These are phyloP conservation scores for Eretmocerus hayati DNA, from an alignment of 2,888 invertebrate genomes.

Conservation along the genomic window DNA sequence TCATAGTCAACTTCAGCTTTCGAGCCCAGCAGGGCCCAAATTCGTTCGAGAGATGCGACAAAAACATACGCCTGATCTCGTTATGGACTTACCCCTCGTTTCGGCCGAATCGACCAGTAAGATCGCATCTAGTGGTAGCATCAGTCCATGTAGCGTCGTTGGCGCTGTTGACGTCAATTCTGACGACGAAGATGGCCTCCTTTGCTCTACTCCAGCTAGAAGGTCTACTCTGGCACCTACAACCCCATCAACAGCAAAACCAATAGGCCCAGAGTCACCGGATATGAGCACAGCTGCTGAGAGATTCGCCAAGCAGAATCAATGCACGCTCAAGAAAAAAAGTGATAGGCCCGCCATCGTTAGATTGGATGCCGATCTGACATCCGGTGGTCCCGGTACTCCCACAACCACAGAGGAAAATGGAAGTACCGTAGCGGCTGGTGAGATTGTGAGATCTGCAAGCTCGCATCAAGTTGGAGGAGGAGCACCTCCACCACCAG, in stretches of 20 bases:
- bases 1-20: constrained; percentile 44
- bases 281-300: constrained; percentile 70
- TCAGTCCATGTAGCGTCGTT: constrained; percentile 41
- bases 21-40: constrained; percentile 39
- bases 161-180: constrained; percentile 32
- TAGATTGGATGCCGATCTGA: constrained; percentile 23
- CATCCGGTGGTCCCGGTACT: neutral
- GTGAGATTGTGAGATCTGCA: constrained; percentile 36
- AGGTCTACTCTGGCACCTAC: constrained; percentile 37
- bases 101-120: constrained; percentile 38
- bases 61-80: constrained; percentile 69
- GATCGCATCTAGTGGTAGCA: constrained; percentile 41
- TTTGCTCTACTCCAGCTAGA: constrained; percentile 12
- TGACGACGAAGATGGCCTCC: constrained; percentile 32
- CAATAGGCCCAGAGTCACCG: constrained; percentile 52
- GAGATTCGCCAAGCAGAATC: constrained; percentile 71
- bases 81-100: constrained; percentile 70
- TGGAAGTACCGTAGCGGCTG: constrained; percentile 28
- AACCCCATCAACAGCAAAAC: too few relatives aligned
- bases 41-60: constrained; percentile 48
- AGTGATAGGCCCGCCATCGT: constrained; percentile 44
- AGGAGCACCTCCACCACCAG: constrained; percentile 26
- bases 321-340: constrained; percentile 70
- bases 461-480: constrained; percentile 39
- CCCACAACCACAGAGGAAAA: constrained; percentile 6